Evolutionary conservation across 2,888 invertebrate genomes (phyloP).

Genomic region (Dolichomitus sp.): DNA sequence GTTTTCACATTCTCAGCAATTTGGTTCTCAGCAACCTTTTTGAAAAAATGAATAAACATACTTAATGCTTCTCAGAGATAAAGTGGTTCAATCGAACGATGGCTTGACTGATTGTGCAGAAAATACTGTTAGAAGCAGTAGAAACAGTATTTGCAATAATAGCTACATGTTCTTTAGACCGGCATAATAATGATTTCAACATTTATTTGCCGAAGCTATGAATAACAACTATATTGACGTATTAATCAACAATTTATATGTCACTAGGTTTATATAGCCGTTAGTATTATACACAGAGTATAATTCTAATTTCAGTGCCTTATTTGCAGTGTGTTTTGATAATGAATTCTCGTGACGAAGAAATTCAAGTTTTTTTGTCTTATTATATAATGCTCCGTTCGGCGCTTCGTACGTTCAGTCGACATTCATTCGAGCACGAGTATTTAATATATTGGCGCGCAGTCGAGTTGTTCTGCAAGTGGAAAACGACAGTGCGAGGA

Average conservation of each 20-base stretch:
- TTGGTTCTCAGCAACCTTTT: too few relatives aligned
- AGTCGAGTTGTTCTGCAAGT: slow-evolving; percentile 40
- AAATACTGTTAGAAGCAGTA: background rate
- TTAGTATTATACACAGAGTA: too few relatives aligned
- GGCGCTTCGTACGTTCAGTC: slow-evolving; percentile 60
- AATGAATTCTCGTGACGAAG: slow-evolving; percentile 13
- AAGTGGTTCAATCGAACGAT: background rate
- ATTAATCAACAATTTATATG: background rate
- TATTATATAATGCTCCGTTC: slow-evolving; percentile 70
- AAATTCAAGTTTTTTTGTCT: slow-evolving; percentile 38
- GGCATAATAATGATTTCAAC: background rate
- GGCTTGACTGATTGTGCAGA: background rate
- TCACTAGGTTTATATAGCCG: background rate
- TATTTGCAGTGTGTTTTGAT: background rate
- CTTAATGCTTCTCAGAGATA: background rate
- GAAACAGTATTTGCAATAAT: background rate
- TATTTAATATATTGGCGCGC: slow-evolving; percentile 45
- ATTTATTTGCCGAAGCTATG: background rate
- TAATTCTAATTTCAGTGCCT: slow-evolving; percentile 1
- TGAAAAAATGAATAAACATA: background rate
- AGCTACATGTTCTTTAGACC: background rate
- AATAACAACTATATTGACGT: background rate
- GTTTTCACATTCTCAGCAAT: too few relatives aligned
- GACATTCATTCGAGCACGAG: slow-evolving; percentile 45
- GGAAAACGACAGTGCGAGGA: background rate